Conservation (phyloP, 2,888 invertebrate species). For the Ophion slaviceki region DNA sequence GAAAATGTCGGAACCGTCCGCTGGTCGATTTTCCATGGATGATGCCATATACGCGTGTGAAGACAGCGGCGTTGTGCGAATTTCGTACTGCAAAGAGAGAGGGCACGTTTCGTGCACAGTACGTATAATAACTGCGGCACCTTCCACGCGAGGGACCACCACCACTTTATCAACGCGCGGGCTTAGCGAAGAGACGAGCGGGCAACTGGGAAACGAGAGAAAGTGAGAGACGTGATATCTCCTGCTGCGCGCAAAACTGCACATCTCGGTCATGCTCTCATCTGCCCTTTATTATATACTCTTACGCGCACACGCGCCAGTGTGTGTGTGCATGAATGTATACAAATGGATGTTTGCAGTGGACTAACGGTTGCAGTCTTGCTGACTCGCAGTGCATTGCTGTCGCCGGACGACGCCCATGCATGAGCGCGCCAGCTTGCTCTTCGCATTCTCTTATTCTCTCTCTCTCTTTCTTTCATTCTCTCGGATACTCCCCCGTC, state of each 20-base stretch:
- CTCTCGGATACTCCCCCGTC: conserved; percentile 1
- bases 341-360: conserved; percentile 20
- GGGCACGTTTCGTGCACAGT: conserved; percentile 6
- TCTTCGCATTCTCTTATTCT: conserved; percentile 17
- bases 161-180: conserved; percentile 48
- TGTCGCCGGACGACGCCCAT: conserved; percentile 55
- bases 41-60: not conserved
- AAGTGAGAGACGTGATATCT: conserved; percentile 51
- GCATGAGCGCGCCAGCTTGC: conserved; percentile 44
- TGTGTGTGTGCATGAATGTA: not conserved
- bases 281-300: not conserved
- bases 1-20: not conserved
- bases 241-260: conserved; percentile 44
- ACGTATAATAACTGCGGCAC: conserved; percentile 33
- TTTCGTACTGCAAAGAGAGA: conserved; percentile 9
- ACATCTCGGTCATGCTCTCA: conserved; percentile 40
- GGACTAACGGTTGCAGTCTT: conserved; percentile 32
- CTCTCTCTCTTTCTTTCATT: not conserved
- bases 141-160: conserved; percentile 28
- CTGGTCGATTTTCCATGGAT: not conserved
- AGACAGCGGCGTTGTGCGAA: not conserved
- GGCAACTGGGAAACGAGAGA: conserved; percentile 47
- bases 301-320: not conserved
- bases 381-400: conserved; percentile 52
- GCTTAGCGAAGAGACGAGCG: conserved; percentile 3